Percentiles rank a stretch among this genome's conserved stretches.
Evolutionary conservation across 2,113 vertebrate genomes (phyloP).

Genomic region (Cranoglanis bouderius): DNA sequence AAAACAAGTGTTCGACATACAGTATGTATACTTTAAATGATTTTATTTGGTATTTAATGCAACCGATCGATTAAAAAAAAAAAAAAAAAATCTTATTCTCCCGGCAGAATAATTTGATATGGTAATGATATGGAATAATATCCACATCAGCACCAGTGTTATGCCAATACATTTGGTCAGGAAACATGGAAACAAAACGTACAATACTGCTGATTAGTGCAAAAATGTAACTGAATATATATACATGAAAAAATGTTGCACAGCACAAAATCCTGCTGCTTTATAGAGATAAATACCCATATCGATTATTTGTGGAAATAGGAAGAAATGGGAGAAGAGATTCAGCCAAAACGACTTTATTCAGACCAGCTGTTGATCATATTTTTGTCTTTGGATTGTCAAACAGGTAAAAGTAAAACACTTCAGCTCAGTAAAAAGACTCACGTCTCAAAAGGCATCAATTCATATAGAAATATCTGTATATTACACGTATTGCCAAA

Average conservation of each 20-base stretch:
- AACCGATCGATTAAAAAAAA: not conserved
- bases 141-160: not conserved
- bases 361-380: constrained; percentile 60
- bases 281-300: not conserved
- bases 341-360: constrained; percentile 28
- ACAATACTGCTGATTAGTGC: too few species aligned
- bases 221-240: not conserved
- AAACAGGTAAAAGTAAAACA: constrained; percentile 22
- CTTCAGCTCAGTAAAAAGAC: constrained; percentile 37
- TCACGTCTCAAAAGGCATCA: not conserved
- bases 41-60: not conserved
- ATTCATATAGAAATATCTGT: constrained; percentile 57
- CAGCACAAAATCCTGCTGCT: not conserved
- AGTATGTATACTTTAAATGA: too few species aligned
- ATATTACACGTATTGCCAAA: constrained; percentile 1
- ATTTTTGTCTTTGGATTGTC: constrained; percentile 42
- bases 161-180: not conserved
- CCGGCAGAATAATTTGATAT: too few species aligned
- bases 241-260: not conserved
- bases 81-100: too few species aligned
- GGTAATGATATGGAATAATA: too few species aligned
- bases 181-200: not conserved
- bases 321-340: not conserved
- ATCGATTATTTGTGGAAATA: too few species aligned
- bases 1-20: not conserved